A percentile compares a stretch with the other conserved stretches of the same genome.
Evolutionary conservation across 2,888 invertebrate genomes (phyloP).

Genomic region (Acanthosoma haemorrhoidale): DNA sequence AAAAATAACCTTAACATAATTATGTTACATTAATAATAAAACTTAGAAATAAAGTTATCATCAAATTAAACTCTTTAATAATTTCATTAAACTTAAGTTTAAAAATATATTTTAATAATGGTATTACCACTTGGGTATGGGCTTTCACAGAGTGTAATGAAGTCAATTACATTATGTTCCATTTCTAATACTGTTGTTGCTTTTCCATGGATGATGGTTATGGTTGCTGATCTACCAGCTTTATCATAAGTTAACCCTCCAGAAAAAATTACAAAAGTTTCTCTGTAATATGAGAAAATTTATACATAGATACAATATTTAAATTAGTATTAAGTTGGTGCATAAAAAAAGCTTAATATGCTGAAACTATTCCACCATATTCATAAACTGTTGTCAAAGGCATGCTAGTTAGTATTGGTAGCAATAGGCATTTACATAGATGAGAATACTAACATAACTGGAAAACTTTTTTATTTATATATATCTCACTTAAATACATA

Average conservation of each 20-base stretch:
- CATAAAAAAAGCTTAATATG: too few relatives aligned
- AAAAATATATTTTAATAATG: not conserved
- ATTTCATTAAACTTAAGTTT: not conserved
- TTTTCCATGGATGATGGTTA: slow-evolving; percentile 94
- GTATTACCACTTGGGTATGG: slow-evolving; percentile 83
- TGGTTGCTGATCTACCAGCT: slow-evolving; percentile 82
- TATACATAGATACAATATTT: not conserved
- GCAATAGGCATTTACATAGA: too few relatives aligned
- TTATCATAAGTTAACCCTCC: slow-evolving; percentile 91
- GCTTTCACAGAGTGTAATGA: slow-evolving; percentile 90
- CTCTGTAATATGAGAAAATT: slow-evolving; percentile 55
- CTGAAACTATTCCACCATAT: too few relatives aligned
- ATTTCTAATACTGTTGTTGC: slow-evolving; percentile 96
- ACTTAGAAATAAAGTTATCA: not conserved
- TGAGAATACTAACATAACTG: too few relatives aligned
- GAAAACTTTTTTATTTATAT: too few relatives aligned
- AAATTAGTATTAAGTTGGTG: too few relatives aligned
- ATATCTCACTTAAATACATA: too few relatives aligned
- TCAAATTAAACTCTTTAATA: not conserved
- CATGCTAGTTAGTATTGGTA: too few relatives aligned
- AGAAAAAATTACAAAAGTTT: slow-evolving; percentile 93
- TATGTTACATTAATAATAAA: not conserved
- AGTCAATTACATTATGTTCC: slow-evolving; percentile 97
- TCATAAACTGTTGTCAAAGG: too few relatives aligned
- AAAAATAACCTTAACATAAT: not conserved